Base-by-base conservation (phyloP, 2,797 vertebrate genomes). In the Gadopsis marmoratus region DNA sequence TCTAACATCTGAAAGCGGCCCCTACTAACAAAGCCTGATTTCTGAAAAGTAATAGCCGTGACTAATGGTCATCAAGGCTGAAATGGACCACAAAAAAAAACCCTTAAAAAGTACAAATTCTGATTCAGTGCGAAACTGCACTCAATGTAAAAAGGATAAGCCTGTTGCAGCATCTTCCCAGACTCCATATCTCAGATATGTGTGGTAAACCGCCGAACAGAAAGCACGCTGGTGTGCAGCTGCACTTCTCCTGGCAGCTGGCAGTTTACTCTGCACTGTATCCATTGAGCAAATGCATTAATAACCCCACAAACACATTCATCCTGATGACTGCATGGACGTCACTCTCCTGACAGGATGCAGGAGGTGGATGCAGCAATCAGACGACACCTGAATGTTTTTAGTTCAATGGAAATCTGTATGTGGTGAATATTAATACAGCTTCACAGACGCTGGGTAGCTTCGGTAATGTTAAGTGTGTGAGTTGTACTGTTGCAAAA, bases 291-390 rank as follows among this genome's bases (percentile, higher is more conserved):
- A 21, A 47, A 60, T 19, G 29, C 13, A 41, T 41, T 23, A 17
- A 31, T 16, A 54, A 39, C 45, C 13, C 3, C 16, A 23, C 7
- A 17, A 39, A 45, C 21, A 23, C 26, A 16, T 60, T 58, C 8
- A 19, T 64, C 21, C 53, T 10, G 12, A 54, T 66, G 23, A 31
- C 26, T 63, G 19, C 33, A 39, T 55, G 4, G 5, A 21, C 2
- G 2, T 43, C 26, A 26, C 26, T 69, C 47, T 3, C 45, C 29
- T 47, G 60, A 17, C 43, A 51, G 12, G 19, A 53, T 60, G 47
- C 63, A 50, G 37, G 37, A 68, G 37, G 10, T 61, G 63, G 31
- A 37, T 66, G 55, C 76, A 45, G 11, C 4, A 66, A 8, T 31
- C 60, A 45, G 48, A 63, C 17, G 17, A 13, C 19, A 73, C 29